Evolutionary conservation across 2,113 vertebrate species (phyloP), one percentile per base, ranked within the genome.

Genomic region (Semicossyphus pulcher): DNA sequence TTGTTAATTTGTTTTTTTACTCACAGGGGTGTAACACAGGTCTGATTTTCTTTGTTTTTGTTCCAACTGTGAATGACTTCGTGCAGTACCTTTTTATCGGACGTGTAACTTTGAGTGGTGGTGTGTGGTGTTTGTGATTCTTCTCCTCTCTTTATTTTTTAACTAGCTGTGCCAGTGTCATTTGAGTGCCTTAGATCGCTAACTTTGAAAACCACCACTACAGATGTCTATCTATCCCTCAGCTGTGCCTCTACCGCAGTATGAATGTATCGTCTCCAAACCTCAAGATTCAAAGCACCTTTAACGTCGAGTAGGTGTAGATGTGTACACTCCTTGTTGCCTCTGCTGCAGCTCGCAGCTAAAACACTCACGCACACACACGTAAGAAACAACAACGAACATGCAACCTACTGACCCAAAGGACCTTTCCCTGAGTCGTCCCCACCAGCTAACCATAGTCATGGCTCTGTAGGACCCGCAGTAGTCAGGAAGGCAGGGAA

Each of bases 171-270:
- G 92, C 93, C 92, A 87, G 91, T 92, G 81, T 91, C 87, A 84
- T 92, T 92, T 85, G 91, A 95, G 94, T 95, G 94, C 94, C 94
- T 95, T 95, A 95, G 91, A 88, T 92, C 29, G 80, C 85, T 85
- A 89, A 88, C 83, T 76, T 71, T 78, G 39, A 81, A n/a, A 86
- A 78, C 67, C 86, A 79, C 90, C 84, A 85, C 83, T 86, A 70
- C 89, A 87, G 90, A 91, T 89, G 79, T 92, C 77, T 73, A 67
- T 83, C 64, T 83, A 84, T 83, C 83, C 80, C 88, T 86, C 86
- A 88, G 88, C 91, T 84, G 92, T 93, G 92, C 93, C 93, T 93
- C 91, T 75, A 89, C 89, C 58, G 84, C 92, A 87, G 89, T 84
- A 92, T 86, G 90, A 94, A 93, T 93, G 93, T 92, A 94, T 86